Conservation (phyloP, 2,797 vertebrate genomes). For the Tolypeutes matacus region DNA sequence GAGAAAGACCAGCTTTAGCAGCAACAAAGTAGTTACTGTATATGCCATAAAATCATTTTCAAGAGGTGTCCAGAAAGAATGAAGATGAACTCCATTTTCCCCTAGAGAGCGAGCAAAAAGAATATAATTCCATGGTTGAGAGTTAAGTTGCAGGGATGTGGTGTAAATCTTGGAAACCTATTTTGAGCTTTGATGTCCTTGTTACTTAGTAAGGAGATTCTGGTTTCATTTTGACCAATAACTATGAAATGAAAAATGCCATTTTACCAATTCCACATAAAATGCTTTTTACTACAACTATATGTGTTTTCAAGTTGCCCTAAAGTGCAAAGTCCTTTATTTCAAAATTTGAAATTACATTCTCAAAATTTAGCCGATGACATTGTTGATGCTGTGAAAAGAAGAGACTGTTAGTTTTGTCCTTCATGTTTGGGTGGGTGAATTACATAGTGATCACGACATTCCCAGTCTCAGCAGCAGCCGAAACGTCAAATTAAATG, state of each 20-base stretch:
- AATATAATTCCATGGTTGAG: not conserved
- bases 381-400: not conserved
- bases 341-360: conserved; percentile 32
- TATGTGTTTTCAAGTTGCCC: not conserved
- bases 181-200: not conserved
- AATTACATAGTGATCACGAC: not conserved
- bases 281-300: not conserved
- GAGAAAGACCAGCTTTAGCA: not conserved
- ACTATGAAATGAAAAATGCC: not conserved
- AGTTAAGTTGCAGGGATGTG: not conserved
- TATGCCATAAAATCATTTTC: not conserved
- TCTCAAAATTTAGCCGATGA: conserved; percentile 23
- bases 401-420: not conserved
- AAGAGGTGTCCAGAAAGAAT: not conserved
- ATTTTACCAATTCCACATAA: not conserved
- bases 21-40: not conserved
- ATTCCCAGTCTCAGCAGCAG: not conserved
- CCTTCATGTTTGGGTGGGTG: not conserved
- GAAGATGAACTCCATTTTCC: not conserved
- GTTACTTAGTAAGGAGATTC: not conserved
- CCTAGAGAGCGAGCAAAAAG: not conserved
- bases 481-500: conserved; percentile 10
- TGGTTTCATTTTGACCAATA: not conserved
- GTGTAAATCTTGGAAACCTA: not conserved
- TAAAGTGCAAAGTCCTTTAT: not conserved